phyloP scores from a whole-genome alignment of 2,888 invertebrate species.

The Meghimatium bilineatum region DNA sequence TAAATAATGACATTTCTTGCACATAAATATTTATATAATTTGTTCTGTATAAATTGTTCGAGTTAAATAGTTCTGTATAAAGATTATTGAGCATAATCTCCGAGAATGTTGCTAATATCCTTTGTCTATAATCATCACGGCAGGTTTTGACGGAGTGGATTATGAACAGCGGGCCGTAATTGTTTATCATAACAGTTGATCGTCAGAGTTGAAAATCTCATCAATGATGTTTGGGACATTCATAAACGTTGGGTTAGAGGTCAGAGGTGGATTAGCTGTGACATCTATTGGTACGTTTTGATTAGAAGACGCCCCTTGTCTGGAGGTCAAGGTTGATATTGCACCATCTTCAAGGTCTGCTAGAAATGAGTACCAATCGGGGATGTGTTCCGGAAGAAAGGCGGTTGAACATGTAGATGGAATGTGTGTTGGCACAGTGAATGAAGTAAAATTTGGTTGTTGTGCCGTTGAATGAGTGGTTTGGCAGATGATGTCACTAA shows the following conservation, averaged over 20 bases:
- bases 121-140: not conserved
- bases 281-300: not conserved
- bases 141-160: not conserved
- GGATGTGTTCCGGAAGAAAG: constrained; percentile 43
- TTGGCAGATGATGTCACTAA: not conserved
- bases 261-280: constrained; percentile 3
- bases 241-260: constrained; percentile 25
- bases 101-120: too few relatives aligned
- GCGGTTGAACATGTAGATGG: constrained; percentile 27
- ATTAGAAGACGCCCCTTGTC: constrained; percentile 28
- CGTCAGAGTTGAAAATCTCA: constrained; percentile 16
- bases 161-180: not conserved
- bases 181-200: not conserved
- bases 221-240: constrained; percentile 43
- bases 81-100: not conserved
- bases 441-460: not conserved
- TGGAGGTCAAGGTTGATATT: constrained; percentile 13
- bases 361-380: constrained; percentile 50
- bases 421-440: not conserved
- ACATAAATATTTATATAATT: too few relatives aligned
- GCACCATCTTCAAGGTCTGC: constrained; percentile 46
- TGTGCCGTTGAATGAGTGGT: not conserved
- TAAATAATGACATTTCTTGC: too few relatives aligned
- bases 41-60: too few relatives aligned
- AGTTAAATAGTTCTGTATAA: too few relatives aligned